Percentiles rank a stretch among this genome's conserved stretches.
Conservation (phyloP, 2,888 invertebrate genomes). For the Andrena flavipes region DNA sequence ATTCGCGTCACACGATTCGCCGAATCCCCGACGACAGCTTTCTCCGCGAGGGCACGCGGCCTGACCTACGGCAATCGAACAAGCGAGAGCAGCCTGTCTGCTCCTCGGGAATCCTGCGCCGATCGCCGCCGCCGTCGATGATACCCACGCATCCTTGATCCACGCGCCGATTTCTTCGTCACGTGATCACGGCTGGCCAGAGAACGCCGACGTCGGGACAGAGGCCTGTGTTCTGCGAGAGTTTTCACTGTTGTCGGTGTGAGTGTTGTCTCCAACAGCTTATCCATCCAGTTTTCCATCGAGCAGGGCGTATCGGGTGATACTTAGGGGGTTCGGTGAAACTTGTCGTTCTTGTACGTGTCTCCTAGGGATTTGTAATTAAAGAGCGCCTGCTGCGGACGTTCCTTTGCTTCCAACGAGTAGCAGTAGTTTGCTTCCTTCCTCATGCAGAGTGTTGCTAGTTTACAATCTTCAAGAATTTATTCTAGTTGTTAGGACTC, state of each 20-base stretch:
- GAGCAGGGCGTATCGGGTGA: not conserved
- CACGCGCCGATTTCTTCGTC: conserved; percentile 38
- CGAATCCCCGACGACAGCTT: conserved; percentile 39
- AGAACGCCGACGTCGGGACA: not conserved
- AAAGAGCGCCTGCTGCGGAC: no score
- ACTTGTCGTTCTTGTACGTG: not conserved
- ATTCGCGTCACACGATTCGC: conserved; percentile 75
- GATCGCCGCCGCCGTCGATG: conserved; percentile 30
- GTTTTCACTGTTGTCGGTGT: not conserved
- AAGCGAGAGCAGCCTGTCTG: not conserved
- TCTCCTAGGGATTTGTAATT: no score
- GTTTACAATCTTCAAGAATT: no score
- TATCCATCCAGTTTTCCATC: not conserved
- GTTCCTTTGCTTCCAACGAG: no score
- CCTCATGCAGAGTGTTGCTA: no score
- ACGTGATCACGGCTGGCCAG: conserved; percentile 57
- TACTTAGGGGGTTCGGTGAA: no score
- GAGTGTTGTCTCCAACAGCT: not conserved
- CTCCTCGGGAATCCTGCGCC: not conserved
- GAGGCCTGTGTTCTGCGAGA: not conserved
- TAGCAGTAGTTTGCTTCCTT: no score
- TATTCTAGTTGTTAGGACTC: no score
- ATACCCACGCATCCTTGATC: conserved; percentile 7
- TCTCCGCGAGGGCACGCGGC: conserved; percentile 15
- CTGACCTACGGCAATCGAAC: not conserved